Evolutionary conservation across 2,888 invertebrate genomes (phyloP), one percentile per base, ranked within the genome.

Genomic region (Stegophylla sp.): DNA sequence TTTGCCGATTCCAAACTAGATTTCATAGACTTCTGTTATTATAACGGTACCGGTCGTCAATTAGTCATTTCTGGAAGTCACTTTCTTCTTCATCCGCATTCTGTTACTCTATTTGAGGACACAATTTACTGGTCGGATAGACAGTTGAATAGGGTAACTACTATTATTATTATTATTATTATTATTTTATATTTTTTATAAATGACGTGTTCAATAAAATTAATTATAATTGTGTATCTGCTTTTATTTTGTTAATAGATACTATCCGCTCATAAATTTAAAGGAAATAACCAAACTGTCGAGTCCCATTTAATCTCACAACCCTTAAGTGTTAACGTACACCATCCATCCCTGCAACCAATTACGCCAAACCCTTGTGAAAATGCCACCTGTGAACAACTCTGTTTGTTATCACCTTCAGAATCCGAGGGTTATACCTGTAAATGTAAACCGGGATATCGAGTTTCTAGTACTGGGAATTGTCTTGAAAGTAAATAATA

Each of bases 1-100:
- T 99, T 98, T 98, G 96, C 97, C 77, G 98, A 98, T 87, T 97
- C 96, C 53, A 98, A 97, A 87, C 88, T 95, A 86, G 95, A 95
- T 87, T 91, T 91, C 76, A 95, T 97, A 85, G 95, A 93, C 10
- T 94, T 94, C 17, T 93, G 94, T 85, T 93, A 96, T 88, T 94
- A 93, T 87, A 94, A 96, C 87, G 97, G 97, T 0, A 89, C 91
- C 0, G 90, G 92, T 79, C 89, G 94, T 71, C 89, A 92, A 71
- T 91, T 94, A 69, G 90, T 98, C 79, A 88, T 95, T 28, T 92
- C 92, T 86, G 94, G 94, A 0, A 90, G 92, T 0, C 91, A 92
- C 64, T 90, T 91, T 69, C 89, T 98, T 56, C 90, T 93, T 73
- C 98, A 98, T 88, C 98, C 98, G 0, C 98, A 98, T 89, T 96